Conservation (phyloP, 2,113 vertebrate species). For the Oreocharis arfaki region DNA sequence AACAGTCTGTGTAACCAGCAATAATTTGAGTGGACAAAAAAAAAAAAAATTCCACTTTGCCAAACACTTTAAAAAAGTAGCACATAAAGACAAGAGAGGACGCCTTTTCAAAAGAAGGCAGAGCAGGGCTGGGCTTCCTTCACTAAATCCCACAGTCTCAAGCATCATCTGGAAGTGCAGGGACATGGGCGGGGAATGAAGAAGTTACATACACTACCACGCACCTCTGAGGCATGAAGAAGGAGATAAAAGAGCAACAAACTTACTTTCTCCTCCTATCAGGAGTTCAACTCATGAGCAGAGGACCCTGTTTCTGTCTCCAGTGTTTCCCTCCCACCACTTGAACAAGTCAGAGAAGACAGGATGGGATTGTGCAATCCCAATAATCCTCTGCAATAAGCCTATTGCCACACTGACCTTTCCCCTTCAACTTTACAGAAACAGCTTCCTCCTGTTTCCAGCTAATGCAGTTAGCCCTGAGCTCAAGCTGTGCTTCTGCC, state of each 20-base stretch:
- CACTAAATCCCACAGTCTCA: background rate
- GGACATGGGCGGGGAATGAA: background rate
- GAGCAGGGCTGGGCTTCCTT: background rate
- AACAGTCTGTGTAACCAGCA: background rate
- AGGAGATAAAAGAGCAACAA: background rate
- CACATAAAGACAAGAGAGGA: background rate
- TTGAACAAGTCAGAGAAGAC: background rate
- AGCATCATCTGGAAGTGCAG: background rate
- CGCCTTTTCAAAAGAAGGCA: background rate
- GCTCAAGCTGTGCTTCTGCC: conserved; percentile 38
- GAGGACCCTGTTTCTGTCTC: background rate
- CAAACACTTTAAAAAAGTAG: background rate
- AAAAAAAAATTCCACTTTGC: background rate
- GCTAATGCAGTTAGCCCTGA: background rate
- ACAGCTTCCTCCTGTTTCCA: conserved; percentile 28
- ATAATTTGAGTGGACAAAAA: background rate
- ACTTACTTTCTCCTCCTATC: background rate
- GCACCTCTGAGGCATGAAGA: background rate
- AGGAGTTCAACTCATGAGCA: background rate
- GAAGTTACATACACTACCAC: background rate
- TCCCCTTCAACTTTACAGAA: conserved; percentile 35
- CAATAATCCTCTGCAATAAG: background rate
- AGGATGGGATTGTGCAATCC: background rate
- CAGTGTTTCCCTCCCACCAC: background rate
- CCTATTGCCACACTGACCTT: conserved; percentile 16